These are phyloP conservation scores for Trinorchestia longiramus DNA, from an alignment of 1,140 invertebrate genomes.

Conservation along the genomic window DNA sequence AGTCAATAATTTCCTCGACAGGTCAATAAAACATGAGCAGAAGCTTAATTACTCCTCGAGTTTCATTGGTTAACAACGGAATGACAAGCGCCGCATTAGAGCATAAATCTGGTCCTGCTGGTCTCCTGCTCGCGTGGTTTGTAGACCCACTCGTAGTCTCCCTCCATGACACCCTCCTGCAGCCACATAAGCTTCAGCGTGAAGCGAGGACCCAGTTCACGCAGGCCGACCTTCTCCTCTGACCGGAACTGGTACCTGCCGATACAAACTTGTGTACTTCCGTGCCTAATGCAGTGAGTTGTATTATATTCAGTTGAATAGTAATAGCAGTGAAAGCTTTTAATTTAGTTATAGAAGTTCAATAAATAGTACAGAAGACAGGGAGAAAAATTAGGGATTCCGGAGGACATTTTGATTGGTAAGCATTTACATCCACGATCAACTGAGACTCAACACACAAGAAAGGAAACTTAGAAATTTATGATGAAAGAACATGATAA, in stretches of 20 bases:
- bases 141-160: conserved; percentile 54
- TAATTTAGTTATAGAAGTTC: no score
- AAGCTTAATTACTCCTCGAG: not conserved
- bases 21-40: not conserved
- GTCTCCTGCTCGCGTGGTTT: conserved; percentile 29
- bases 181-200: conserved; percentile 69
- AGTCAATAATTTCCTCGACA: not conserved
- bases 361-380: no score
- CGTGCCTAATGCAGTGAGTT: no score
- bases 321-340: no score
- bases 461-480: no score
- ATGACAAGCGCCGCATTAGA: not conserved
- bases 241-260: conserved; percentile 47
- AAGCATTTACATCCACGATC: no score
- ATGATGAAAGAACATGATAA: no score
- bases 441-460: no score
- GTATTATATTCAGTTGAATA: no score
- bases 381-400: no score
- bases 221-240: conserved; percentile 13
- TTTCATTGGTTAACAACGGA: not conserved
- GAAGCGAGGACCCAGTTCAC: conserved; percentile 38
- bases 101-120: conserved; percentile 51
- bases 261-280: no score
- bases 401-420: no score
- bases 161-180: conserved; percentile 38